These are phyloP conservation scores for Leptarthrus brevirostris DNA, from an alignment of 2,888 invertebrate species.

Conservation along the genomic window DNA sequence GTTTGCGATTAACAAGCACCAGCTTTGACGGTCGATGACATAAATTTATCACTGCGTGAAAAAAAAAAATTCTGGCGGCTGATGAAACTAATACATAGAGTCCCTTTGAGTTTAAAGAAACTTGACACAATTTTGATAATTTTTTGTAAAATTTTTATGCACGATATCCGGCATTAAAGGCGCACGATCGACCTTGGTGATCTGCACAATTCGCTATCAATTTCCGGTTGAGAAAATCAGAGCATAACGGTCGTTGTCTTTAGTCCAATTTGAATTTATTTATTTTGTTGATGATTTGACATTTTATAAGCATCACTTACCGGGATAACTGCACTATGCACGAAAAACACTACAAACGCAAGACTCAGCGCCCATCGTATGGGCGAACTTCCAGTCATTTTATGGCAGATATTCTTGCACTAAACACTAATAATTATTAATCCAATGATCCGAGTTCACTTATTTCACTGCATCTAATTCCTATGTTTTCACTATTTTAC, in stretches of 20 bases:
- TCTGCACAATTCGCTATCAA: conserved; percentile 52
- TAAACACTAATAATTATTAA: not conserved
- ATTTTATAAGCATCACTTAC: conserved; percentile 48
- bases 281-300: not conserved
- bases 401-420: not conserved
- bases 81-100: conserved; percentile 38
- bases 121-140: conserved; percentile 51
- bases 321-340: conserved; percentile 60
- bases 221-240: conserved; percentile 53
- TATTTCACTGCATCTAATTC: not conserved
- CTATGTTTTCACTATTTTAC: not conserved
- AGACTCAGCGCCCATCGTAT: conserved; percentile 62
- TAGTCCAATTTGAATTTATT: conserved; percentile 3
- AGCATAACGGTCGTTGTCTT: conserved; percentile 39
- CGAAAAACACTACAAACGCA: conserved; percentile 59
- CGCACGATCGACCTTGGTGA: conserved; percentile 16
- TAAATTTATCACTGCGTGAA: conserved; percentile 28
- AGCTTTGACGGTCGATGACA: conserved; percentile 33
- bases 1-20: conserved; percentile 50
- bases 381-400: conserved; percentile 61
- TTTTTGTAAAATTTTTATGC: not conserved
- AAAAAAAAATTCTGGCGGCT: conserved; percentile 15
- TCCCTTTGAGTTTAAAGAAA: conserved; percentile 24
- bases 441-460: not conserved
- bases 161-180: not conserved